Conservation (phyloP, 64 coral and sea anemone genomes). For the Acropora tenuis region DNA sequence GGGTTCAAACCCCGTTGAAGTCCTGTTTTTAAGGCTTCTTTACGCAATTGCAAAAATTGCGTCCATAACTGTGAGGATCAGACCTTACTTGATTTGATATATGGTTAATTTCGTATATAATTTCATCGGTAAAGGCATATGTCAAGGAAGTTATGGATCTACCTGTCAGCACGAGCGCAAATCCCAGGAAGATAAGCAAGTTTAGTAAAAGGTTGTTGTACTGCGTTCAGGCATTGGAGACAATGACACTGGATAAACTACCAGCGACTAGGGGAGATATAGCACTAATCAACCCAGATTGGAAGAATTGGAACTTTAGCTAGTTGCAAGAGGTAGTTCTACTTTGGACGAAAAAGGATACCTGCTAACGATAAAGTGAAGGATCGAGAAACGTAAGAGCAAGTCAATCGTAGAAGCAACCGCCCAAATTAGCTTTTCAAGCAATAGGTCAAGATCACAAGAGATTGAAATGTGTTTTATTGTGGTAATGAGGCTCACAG, state of each 20-base stretch:
- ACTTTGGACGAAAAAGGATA: neutral
- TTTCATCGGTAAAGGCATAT: neutral
- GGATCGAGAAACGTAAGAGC: neutral
- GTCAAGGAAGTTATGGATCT: neutral
- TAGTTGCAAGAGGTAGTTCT: neutral
- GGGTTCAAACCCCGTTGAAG: too few species aligned
- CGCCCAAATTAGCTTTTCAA: neutral
- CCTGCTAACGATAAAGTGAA: neutral
- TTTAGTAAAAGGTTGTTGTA: neutral
- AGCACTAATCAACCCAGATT: neutral
- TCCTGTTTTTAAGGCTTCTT: too few species aligned
- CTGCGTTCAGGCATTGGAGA: neutral
- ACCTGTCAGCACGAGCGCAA: neutral
- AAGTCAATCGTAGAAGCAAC: neutral
- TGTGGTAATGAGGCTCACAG: constrained; percentile 21
- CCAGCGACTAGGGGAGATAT: neutral
- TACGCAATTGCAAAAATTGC: too few species aligned
- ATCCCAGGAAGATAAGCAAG: neutral
- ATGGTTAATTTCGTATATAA: too few species aligned
- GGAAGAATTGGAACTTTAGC: neutral
- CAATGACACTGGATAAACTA: neutral
- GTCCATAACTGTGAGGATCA: too few species aligned
- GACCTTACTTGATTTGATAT: too few species aligned
- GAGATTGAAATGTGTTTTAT: constrained; percentile 43
- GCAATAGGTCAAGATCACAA: neutral